phyloP scores from a whole-genome alignment of 1,140 invertebrate species.

The Trachymyrmex cornetzi region DNA sequence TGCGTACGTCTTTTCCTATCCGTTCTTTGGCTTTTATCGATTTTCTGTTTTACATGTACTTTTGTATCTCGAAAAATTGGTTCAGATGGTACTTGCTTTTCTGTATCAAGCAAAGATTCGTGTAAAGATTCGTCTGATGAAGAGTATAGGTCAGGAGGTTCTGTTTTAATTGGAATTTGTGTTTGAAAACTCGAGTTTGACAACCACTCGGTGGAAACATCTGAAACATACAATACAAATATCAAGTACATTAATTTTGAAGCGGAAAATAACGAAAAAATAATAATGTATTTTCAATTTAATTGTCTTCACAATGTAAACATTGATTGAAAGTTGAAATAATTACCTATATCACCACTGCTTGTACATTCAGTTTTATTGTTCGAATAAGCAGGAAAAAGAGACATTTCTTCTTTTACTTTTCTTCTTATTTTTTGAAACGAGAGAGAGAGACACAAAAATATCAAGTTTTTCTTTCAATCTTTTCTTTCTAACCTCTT shows the following conservation, averaged over 20 bases:
- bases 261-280: background rate
- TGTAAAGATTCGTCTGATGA: constrained; percentile 72
- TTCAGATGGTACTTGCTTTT: constrained; percentile 34
- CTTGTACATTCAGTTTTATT: constrained; percentile 32
- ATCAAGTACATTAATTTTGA: background rate
- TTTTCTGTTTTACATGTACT: constrained; percentile 20
- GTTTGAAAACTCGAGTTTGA: constrained; percentile 80
- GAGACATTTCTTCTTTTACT: constrained; percentile 73
- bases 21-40: constrained; percentile 76
- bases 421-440: background rate
- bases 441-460: too few relatives aligned
- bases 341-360: constrained; percentile 55
- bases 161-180: constrained; percentile 43
- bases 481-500: background rate
- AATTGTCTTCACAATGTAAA: constrained; percentile 4
- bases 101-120: background rate
- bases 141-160: constrained; percentile 72
- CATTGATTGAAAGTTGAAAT: background rate
- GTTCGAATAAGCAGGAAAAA: constrained; percentile 79
- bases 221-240: constrained; percentile 34
- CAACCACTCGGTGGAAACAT: constrained; percentile 74
- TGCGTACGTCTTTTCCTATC: constrained; percentile 65
- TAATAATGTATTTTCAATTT: constrained; percentile 22
- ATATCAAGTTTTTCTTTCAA: background rate
- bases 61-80: constrained; percentile 19